Conservation (phyloP, 2,113 vertebrate genomes). For the Mesitornis unicolor region DNA sequence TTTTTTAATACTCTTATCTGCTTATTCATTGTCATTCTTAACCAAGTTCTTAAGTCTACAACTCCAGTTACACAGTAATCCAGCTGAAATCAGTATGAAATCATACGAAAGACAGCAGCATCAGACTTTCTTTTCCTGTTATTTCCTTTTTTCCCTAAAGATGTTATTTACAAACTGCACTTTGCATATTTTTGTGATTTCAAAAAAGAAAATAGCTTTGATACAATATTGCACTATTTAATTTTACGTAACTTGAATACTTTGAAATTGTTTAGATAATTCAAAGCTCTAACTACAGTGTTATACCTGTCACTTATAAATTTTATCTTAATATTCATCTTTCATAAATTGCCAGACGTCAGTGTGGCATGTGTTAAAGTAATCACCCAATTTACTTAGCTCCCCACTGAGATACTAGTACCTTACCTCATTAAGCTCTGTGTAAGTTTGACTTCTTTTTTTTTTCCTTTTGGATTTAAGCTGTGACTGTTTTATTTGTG, state of each 20-base stretch:
- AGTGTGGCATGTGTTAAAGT: background rate
- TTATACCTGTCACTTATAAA: background rate
- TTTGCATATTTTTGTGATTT: background rate
- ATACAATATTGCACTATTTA: background rate
- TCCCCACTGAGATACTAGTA: background rate
- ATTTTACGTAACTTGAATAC: background rate
- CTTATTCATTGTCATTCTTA: background rate
- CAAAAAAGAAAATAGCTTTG: background rate
- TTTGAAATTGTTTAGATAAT: background rate
- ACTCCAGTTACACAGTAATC: background rate
- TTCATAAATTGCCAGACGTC: background rate
- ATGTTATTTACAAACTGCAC: background rate
- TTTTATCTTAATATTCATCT: background rate
- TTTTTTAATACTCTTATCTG: background rate
- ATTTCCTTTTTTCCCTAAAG: background rate
- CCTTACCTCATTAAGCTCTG: background rate
- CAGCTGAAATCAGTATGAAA: background rate
- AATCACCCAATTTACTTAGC: conserved; percentile 7
- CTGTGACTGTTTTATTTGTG: background rate
- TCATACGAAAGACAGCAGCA: background rate
- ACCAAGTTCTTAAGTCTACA: background rate
- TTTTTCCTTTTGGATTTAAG: background rate
- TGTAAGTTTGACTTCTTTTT: background rate
- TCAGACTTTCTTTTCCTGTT: background rate
- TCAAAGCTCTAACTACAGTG: background rate